Conservation (phyloP, 2,797 vertebrate species). For the Notamacropus eugenii region DNA sequence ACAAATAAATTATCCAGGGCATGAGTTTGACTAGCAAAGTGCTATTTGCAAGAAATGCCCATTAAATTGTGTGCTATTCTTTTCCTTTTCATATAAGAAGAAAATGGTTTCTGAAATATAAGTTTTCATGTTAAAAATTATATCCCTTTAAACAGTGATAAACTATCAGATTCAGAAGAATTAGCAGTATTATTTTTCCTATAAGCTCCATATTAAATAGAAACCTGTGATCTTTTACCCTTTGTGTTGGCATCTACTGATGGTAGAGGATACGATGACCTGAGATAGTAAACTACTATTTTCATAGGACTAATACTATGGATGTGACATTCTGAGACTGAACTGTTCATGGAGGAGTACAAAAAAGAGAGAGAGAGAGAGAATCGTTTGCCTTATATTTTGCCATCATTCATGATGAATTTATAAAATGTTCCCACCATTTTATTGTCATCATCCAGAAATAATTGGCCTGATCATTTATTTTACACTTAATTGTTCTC, state of each 20-base stretch:
- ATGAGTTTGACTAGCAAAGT: neutral
- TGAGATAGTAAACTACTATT: neutral
- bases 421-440: neutral
- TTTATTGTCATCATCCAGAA: neutral
- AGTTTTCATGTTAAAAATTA: neutral
- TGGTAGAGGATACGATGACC: neutral
- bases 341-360: neutral
- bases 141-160: neutral
- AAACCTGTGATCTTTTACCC: conserved; percentile 7
- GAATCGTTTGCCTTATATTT: neutral
- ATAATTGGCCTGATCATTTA: neutral
- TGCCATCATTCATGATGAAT: conserved; percentile 13
- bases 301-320: neutral
- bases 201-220: neutral
- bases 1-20: neutral
- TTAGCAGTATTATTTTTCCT: neutral
- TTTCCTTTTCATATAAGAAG: neutral
- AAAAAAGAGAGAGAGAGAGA: neutral
- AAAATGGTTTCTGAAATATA: neutral
- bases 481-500: neutral
- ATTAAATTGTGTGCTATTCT: neutral
- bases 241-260: conserved; percentile 26
- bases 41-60: neutral
- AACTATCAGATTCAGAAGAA: conserved; percentile 17
- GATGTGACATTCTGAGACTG: conserved; percentile 12